phyloP scores from a whole-genome alignment of 1,140 invertebrate genomes.

The Xylocopa sonorina region DNA sequence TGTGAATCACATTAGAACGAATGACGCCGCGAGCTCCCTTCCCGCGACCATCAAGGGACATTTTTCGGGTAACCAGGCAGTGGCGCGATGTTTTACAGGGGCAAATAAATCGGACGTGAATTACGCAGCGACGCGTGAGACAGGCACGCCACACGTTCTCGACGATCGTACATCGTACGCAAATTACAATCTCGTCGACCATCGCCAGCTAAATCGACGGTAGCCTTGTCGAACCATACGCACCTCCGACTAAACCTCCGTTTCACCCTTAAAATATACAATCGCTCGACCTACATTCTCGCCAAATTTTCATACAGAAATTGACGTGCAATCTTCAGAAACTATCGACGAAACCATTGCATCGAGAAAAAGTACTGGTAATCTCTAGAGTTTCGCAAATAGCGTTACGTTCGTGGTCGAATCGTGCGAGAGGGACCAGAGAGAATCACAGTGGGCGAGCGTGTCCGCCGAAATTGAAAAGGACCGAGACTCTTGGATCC shows the following conservation, averaged over 20 bases:
- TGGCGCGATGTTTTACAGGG: slow-evolving; percentile 31
- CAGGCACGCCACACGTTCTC: background rate
- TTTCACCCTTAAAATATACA: too few species aligned
- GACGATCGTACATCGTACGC: slow-evolving; percentile 20
- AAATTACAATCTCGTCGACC: slow-evolving; percentile 35
- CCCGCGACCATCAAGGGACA: slow-evolving; percentile 55
- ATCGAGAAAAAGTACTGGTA: too few species aligned
- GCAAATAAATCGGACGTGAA: slow-evolving; percentile 33
- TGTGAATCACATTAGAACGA: slow-evolving; percentile 69
- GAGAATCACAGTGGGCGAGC: background rate
- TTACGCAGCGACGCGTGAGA: background rate
- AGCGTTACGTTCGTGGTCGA: too few species aligned
- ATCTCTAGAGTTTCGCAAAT: too few species aligned
- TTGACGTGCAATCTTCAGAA: too few species aligned
- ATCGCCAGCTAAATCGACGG: slow-evolving; percentile 19
- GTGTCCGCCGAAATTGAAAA: slow-evolving; percentile 12
- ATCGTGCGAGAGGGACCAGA: too few species aligned
- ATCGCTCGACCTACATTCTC: too few species aligned
- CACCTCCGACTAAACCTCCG: slow-evolving; percentile 10
- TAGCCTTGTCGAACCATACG: slow-evolving; percentile 43
- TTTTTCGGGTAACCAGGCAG: slow-evolving; percentile 36
- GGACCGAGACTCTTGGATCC: background rate
- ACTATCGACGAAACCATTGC: too few species aligned
- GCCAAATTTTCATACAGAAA: too few species aligned
- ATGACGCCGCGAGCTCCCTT: slow-evolving; percentile 56